phyloP scores from a whole-genome alignment of 1,140 invertebrate genomes.

The Heliconius himera region DNA sequence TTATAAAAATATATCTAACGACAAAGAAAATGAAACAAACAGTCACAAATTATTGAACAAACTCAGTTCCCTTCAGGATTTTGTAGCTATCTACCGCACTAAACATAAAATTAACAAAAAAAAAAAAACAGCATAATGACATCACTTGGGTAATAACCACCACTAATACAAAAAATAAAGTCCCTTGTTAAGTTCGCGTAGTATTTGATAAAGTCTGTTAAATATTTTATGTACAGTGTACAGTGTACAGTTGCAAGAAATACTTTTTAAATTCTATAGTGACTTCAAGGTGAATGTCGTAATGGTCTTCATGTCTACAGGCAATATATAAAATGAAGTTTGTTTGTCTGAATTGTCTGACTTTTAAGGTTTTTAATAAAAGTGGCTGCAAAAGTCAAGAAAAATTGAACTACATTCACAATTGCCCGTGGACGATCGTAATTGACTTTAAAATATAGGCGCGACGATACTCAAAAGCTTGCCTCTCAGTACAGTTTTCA shows the following conservation, averaged over 20 bases:
- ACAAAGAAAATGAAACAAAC: not conserved
- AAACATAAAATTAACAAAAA: slow-evolving; percentile 48
- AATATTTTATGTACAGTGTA: slow-evolving; percentile 8
- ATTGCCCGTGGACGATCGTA: slow-evolving; percentile 46
- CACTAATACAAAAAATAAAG: slow-evolving; percentile 19
- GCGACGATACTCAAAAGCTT: slow-evolving; percentile 61
- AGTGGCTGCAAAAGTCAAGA: not conserved
- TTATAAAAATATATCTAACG: not conserved
- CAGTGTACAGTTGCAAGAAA: slow-evolving; percentile 3
- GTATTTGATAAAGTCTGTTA: not conserved
- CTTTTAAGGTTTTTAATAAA: not conserved
- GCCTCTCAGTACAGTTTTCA: slow-evolving; percentile 60
- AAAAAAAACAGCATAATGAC: slow-evolving; percentile 28
- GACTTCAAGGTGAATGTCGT: slow-evolving; percentile 49
- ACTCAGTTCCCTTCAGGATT: slow-evolving; percentile 76
- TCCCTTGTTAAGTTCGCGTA: slow-evolving; percentile 24
- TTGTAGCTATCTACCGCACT: slow-evolving; percentile 77
- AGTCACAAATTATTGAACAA: slow-evolving; percentile 68
- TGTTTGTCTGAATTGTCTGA: not conserved
- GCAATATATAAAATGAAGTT: slow-evolving; percentile 42
- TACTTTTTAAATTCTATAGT: slow-evolving; percentile 29
- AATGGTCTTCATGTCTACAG: slow-evolving; percentile 41
- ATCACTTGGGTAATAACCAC: slow-evolving; percentile 16
- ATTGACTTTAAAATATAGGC: slow-evolving; percentile 32
- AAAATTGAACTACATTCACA: slow-evolving; percentile 30